Percentiles rank a stretch among this genome's conserved stretches.
Evolutionary conservation across 2,888 invertebrate genomes (phyloP).

Genomic region (Drosophila gaucha): DNA sequence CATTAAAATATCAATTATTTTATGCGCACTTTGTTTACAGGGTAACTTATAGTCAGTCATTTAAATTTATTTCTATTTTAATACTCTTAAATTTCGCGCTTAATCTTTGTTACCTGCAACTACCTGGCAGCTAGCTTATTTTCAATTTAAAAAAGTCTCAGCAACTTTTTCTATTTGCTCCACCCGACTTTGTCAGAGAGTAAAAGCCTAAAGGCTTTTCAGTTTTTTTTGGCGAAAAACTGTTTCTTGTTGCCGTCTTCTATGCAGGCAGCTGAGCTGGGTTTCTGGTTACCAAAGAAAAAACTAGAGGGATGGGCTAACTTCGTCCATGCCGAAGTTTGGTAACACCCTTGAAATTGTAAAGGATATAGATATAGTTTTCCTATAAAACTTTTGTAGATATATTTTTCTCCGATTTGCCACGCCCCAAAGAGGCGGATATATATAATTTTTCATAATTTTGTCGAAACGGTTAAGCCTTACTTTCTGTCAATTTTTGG

Average conservation of each 20-base stretch:
- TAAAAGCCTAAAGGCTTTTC: constrained; percentile 50
- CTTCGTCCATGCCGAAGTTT: too few species aligned
- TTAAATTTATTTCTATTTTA: constrained; percentile 3
- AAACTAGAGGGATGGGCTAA: too few species aligned
- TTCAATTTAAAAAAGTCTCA: constrained; percentile 61
- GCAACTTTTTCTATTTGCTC: constrained; percentile 67
- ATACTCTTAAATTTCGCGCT: constrained; percentile 38
- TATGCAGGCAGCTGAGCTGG: constrained; percentile 9
- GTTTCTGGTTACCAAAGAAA: background rate
- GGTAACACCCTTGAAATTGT: too few species aligned
- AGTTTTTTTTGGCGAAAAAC: constrained; percentile 17
- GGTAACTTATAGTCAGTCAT: background rate
- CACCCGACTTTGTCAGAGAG: constrained; percentile 24
- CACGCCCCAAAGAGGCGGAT: too few species aligned
- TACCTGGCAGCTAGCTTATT: constrained; percentile 56
- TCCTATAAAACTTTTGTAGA: too few species aligned
- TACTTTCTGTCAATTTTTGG: too few species aligned
- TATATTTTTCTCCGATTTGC: too few species aligned
- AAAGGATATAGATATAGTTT: too few species aligned
- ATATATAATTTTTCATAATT: too few species aligned
- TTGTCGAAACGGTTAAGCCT: too few species aligned
- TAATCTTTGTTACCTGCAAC: constrained; percentile 56
- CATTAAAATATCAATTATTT: too few species aligned
- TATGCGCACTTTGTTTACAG: background rate
- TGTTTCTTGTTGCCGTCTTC: constrained; percentile 38